Base-by-base conservation (phyloP, 2,113 vertebrate species). In the Myotis lucifugus region DNA sequence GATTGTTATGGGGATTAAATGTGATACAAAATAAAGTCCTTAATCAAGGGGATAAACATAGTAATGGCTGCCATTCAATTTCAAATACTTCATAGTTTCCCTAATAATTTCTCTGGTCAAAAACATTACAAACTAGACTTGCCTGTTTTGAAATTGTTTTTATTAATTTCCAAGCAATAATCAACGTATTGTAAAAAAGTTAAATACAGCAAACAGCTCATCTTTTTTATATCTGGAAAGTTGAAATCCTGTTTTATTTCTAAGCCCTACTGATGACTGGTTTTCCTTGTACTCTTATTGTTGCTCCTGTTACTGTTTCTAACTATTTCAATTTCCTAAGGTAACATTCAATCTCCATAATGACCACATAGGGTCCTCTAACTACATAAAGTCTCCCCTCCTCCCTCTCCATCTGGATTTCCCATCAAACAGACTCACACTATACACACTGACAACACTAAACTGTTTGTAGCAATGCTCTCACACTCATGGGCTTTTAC, bases 1-100 rank as follows among this genome's bases (percentile, higher is more conserved):
- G 42, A 27, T 76, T 72, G 64, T 93, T 69, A 46, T 11, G n/a
- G 59, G 42, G n/a, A 87, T 87, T 94, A 83, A 94, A 89, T 91
- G 21, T 91, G 79, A 94, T 85, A 42, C 48, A 83, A 84, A 95
- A 93, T 82, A 66, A 94, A 85, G 54, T 46, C 27, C 54, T 93
- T 86, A 52, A 91, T 54, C 32, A 67, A 64, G 52, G 17, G 9
- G n/a, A n/a, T n/a, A 73, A 46, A n/a, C 3, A 17, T 32, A 76
- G 27, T 50, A 81, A 70, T 81, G 90, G 67, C 59, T 77, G 25
- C 32, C 29, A 25, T 66, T 92, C 61, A 69, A 19, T 42, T 94
- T 81, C 87, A 82, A 69, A 81, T 46, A 37, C 19, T 27, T 81
- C 25, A 13, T 5, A 15, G 8, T 21, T 70, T 85, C 40, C 59